Evolutionary conservation across 2,113 vertebrate genomes (phyloP), one percentile per base, ranked within the genome.

Genomic region (Notiomystis cincta): DNA sequence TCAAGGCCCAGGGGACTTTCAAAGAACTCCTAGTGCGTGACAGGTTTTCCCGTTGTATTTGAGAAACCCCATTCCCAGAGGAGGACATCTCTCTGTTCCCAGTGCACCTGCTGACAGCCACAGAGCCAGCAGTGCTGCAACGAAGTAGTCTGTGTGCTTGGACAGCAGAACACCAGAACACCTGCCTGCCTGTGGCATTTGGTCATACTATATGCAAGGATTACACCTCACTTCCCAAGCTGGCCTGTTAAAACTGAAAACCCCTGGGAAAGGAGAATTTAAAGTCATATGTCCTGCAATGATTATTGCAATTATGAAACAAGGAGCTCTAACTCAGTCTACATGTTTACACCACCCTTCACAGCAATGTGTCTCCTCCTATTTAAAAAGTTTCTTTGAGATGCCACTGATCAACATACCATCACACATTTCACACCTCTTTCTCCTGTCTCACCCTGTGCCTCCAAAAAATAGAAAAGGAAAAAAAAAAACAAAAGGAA

Each of bases 1-100:
- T 24, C 0, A 0, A 35, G 44, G 28, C 44, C 64, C 0, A 0
- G 40, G 18, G 20, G 78, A 20, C 42, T 84, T 73, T 3, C 24
- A 14, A 90, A 72, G 27, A 62, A 28, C 16, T 54, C 31, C 53
- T 57, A 54, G 20, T 2, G 11, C 0, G 0, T 19, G n/a, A 47
- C 1, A 40, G 50, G 19, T 53, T 91, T 80, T 83, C 37, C 48
- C 7, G 27, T 1, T 1, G 4, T 25, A 44, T 38, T 73, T 5
- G 11, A 75, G 75, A 75, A 67, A 27, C 37, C 13, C 7, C 7
- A 10, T 44, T 5, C 56, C 31, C 53, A 4, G 2, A 83, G 24
- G 45, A 94, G 75, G 21, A 35, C 18, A 45, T 33, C 15, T 33
- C 10, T 19, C 30, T 23, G 13, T 24, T 78, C 51, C 56, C 42